Evolutionary conservation across 92 coral and sea anemone species (phyloP), one percentile per base, ranked within the genome.

Genomic region (Hydrozoanthus gracilis): DNA sequence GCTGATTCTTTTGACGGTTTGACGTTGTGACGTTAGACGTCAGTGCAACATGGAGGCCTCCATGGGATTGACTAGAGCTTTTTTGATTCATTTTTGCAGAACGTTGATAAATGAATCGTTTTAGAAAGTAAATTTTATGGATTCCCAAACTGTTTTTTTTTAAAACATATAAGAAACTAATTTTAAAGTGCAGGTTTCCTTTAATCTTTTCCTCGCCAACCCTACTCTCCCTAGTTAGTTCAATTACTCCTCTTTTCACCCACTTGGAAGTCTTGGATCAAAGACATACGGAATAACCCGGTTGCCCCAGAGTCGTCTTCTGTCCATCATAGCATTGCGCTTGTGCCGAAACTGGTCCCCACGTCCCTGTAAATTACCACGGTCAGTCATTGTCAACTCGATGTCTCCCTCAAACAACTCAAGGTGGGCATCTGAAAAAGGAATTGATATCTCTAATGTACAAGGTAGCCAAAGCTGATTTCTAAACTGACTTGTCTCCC

Each of bases 331-430:
- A 44, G 93, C 95, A 49, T 94, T 94, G n/a, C 97, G 88, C 69
- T 82, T 88, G 17, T 51, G 60, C 10, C 64, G 60, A 2, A 83
- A 79, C 44, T 73, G 54, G 4, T 73, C 78, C 4, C 15, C 78
- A 3, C 88, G 84, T 6, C 47, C 78, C 47, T 87, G 91, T 7
- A 83, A 87, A 8, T 87, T 60, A 75, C 67, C 75, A 56, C 69
- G 58, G 17, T 93, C 95, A 7, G 48, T 48, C 70, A 69, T 67
- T 14, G 88, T 77, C 44, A 96, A 46, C 61, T 76, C 71, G 16
- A 94, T 94, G 77, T 94, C 98, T 46, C 96, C 95, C 83, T 96
- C 95, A 84, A 88, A 96, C 49, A 94, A 75, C 13, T 93, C 76
- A 44, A 92, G 73, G 44, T 85, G 69, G 72, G 62, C 83, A 16